Base-by-base conservation (phyloP, 2,797 vertebrate genomes). In the Alfaro cultratus region DNA sequence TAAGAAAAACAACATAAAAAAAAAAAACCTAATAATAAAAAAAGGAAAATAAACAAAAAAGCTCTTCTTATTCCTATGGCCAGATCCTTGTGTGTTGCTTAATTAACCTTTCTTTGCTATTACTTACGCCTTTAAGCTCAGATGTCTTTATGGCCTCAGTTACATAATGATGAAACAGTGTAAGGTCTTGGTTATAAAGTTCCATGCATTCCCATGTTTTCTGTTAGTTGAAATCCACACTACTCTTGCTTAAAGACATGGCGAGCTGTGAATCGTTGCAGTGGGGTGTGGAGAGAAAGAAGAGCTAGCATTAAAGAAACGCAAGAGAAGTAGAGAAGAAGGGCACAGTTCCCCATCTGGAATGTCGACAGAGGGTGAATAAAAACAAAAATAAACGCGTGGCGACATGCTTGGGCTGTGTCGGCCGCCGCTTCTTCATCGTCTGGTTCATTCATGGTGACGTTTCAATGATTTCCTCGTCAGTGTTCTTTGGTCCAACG, bases 101-200 rank as follows among this genome's bases (percentile, higher is more conserved):
- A 82, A 43, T 57, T 85, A 73, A 87, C 60, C 80, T 89, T 81
- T 86, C 76, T 81, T 84, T 75, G 45, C 89, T 75, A 77, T 74
- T 71, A 78, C 78, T 85, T 80, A 78, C 74, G 75, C 83, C 2
- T 72, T 87, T 92, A 93, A 73, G 72, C 75, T 72, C 90, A 90
- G 95, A 94, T 96, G 95, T 97, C 95, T 96, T 83, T 96, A 97
- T 97, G 96, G 97, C 97, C 96, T 97, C 96, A 87, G 94, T 94
- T 95, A 93, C 93, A 89, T 94, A 91, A 93, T 82, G 90, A 95
- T 96, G 96, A 98, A 76, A 99, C 98, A 99, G 98, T 99, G 97
- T 97, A 96, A 98, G 97, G 97, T 99, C 98, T 97, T 97, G 94
- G 93, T 96, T 96, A 95, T 95, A 95, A 95, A 95, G 93, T 95